Conservation (phyloP, 2,797 vertebrate species). For the Anguilla marmorata region DNA sequence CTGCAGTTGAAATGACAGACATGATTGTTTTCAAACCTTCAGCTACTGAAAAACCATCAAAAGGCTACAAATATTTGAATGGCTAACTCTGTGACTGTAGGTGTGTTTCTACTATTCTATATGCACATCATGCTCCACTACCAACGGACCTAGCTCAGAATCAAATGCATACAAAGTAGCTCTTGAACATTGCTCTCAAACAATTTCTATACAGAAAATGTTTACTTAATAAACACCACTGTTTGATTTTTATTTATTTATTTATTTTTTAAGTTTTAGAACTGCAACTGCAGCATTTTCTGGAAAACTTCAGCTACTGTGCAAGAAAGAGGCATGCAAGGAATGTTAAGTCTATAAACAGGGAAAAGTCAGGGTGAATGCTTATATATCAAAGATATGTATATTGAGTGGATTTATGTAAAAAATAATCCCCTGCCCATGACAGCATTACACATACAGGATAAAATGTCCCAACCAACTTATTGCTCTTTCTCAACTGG, state of each 20-base stretch:
- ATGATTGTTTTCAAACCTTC: background rate
- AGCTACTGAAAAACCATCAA: background rate
- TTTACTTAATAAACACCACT: background rate
- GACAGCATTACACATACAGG: slow-evolving; percentile 22
- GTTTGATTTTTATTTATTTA: background rate
- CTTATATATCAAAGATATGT: slow-evolving; percentile 11
- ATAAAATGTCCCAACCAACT: slow-evolving; percentile 32
- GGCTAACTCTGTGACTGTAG: background rate
- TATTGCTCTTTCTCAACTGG: slow-evolving; percentile 30
- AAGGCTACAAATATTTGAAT: background rate
- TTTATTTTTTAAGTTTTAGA: background rate
- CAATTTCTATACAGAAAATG: background rate
- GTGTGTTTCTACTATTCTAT: slow-evolving; percentile 28
- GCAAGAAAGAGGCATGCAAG: slow-evolving; percentile 26
- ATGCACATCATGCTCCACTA: slow-evolving; percentile 45
- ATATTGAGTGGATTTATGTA: slow-evolving; percentile 27
- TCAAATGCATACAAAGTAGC: background rate
- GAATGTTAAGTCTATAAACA: slow-evolving; percentile 40
- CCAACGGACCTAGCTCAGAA: slow-evolving; percentile 38
- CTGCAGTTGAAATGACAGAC: background rate
- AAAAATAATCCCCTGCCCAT: slow-evolving; percentile 25
- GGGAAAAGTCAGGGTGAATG: slow-evolving; percentile 31
- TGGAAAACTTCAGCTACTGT: slow-evolving; percentile 15
- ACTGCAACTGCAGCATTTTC: background rate
- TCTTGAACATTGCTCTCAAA: background rate